Base-by-base conservation (phyloP, 1,140 invertebrate genomes). In the Ephestia elutella region DNA sequence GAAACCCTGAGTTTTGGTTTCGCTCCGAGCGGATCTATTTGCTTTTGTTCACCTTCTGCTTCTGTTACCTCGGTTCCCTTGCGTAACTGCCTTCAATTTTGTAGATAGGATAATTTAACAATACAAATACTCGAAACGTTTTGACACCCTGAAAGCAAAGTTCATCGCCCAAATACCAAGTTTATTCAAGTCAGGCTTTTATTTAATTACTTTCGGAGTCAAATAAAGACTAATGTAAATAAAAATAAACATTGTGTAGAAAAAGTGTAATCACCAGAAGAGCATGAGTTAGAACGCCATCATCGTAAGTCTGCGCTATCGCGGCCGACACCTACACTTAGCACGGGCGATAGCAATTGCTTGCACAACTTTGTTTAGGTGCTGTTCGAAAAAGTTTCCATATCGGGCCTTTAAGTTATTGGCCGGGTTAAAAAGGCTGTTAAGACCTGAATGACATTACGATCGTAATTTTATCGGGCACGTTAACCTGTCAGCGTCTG, bases 391-490 rank as follows among this genome's bases (percentile, higher is more conserved):
- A 72, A 75, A 71, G 65, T 57, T 61, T 56, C 61, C 59, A 60
- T 78, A 78, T 71, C 70, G 44, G 57, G 18, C 49, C 56, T 48
- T 60, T 77, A 66, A 73, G 59, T 75, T 79, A 74, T 74, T 70
- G 66, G 59, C 49, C 60, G 56, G 60, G 69, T 68, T 73, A 74
- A 78, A 75, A 69, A 76, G 64, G 68, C 61, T 75, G 70, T 71
- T 70, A 74, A 72, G 60, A 64, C 59, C 69, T 76, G 68, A 78
- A 77, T 72, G 70, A 65, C 59, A 68, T 70, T 75, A 73, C 73
- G 62, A 73, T 67, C 60, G 70, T 66, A 56, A 68, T 59, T 62
- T 75, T 80, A 80, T 73, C 74, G 70, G 63, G 70, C 70, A 72
- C 69, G 63, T 78, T 73, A 78, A 78, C 66, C 73, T 73, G 70